phyloP scores from a whole-genome alignment of 2,888 invertebrate genomes.

The Acrobasis suavella region DNA sequence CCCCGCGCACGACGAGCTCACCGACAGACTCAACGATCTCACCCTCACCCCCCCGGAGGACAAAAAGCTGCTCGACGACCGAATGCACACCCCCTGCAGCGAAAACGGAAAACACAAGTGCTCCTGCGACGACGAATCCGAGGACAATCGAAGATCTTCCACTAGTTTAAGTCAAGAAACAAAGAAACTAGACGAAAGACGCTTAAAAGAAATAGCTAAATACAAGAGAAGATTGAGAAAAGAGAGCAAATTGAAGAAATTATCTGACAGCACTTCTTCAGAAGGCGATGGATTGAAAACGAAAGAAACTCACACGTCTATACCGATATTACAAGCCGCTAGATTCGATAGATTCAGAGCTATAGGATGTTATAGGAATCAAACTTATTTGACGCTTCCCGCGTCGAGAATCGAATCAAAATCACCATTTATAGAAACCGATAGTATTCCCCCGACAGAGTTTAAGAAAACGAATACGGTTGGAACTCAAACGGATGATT shows the following conservation, averaged over 20 bases:
- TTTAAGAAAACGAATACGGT: slow-evolving; percentile 64
- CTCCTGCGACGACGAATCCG: slow-evolving; percentile 87
- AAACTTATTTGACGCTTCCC: slow-evolving; percentile 71
- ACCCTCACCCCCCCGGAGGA: slow-evolving; percentile 49
- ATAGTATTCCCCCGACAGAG: slow-evolving; percentile 53
- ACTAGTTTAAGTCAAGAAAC: slow-evolving; percentile 47
- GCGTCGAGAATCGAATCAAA: slow-evolving; percentile 66
- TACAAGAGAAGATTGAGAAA: slow-evolving; percentile 71
- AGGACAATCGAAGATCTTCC: slow-evolving; percentile 52
- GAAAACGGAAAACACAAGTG: slow-evolving; percentile 90
- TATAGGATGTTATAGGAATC: slow-evolving; percentile 74
- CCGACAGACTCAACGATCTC: slow-evolving; percentile 72
- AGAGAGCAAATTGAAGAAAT: slow-evolving; percentile 68
- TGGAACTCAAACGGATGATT: slow-evolving; percentile 70
- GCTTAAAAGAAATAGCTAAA: slow-evolving; percentile 76
- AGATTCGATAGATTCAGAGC: slow-evolving; percentile 74
- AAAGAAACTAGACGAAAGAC: slow-evolving; percentile 65
- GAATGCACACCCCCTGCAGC: slow-evolving; percentile 87
- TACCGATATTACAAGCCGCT: slow-evolving; percentile 75
- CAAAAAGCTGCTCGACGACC: slow-evolving; percentile 83
- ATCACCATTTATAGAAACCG: slow-evolving; percentile 63
- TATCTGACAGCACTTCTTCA: slow-evolving; percentile 71
- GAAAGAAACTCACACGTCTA: slow-evolving; percentile 70
- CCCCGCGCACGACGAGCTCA: slow-evolving; percentile 61
- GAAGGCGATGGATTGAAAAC: slow-evolving; percentile 59